Conservation (phyloP, 2,113 vertebrate species). For the Blennius ocellaris region DNA sequence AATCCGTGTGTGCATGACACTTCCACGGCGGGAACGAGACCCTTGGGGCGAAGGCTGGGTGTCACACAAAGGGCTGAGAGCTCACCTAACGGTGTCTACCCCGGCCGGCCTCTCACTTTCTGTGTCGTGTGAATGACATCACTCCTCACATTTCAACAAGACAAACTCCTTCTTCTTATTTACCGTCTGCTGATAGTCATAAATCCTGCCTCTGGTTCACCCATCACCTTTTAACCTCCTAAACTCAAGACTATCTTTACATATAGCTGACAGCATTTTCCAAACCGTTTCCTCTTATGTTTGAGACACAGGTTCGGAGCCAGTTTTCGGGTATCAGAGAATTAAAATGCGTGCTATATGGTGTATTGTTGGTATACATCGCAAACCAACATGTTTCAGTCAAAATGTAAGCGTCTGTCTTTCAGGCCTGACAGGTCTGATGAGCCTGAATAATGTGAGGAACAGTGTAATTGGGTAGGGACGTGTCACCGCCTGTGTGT, state of each 20-base stretch:
- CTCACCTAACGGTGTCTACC: conserved; percentile 67
- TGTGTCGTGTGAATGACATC: conserved; percentile 71
- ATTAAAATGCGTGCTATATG: not conserved
- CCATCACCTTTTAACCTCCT: conserved; percentile 61
- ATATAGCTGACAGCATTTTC: conserved; percentile 33
- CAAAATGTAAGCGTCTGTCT: conserved; percentile 2
- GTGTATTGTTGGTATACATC: not conserved
- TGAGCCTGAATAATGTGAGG: conserved; percentile 38
- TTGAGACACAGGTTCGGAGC: not conserved
- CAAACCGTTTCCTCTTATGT: conserved; percentile 19
- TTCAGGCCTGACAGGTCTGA: conserved; percentile 26
- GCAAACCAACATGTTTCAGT: not conserved
- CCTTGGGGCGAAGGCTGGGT: conserved; percentile 71
- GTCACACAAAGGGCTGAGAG: conserved; percentile 62
- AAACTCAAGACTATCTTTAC: conserved; percentile 45
- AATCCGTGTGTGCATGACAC: conserved; percentile 20
- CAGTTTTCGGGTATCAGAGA: not conserved
- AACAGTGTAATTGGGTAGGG: conserved; percentile 53
- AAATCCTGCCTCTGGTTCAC: conserved; percentile 65
- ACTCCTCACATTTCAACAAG: conserved; percentile 72
- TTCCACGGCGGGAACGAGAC: conserved; percentile 41
- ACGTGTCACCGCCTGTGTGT: conserved; percentile 72
- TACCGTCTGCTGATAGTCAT: conserved; percentile 65
- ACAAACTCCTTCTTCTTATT: conserved; percentile 63
- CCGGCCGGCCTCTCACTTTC: conserved; percentile 68